phyloP scores from a whole-genome alignment of 2,888 invertebrate species.

The Cantharis flavilabris region DNA sequence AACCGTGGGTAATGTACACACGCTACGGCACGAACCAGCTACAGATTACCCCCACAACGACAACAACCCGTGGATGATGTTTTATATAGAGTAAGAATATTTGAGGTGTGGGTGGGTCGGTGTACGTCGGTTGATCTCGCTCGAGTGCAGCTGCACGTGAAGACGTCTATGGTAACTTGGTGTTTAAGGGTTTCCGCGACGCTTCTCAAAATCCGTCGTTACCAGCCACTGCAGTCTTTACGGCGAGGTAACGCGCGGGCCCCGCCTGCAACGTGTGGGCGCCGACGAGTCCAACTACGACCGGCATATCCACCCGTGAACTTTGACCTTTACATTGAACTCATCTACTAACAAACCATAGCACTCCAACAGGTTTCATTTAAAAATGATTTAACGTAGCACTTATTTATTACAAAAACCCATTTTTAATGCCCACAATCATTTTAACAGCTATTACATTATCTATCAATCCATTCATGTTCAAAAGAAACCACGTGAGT shows the following conservation, averaged over 20 bases:
- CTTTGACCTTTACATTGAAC: slow-evolving; percentile 46
- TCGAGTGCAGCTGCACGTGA: slow-evolving; percentile 28
- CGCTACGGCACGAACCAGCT: slow-evolving; percentile 27
- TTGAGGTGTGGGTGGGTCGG: slow-evolving; percentile 36
- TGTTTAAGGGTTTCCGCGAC: slow-evolving; percentile 30
- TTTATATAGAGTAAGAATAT: slow-evolving; percentile 35
- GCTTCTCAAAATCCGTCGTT: slow-evolving; percentile 30
- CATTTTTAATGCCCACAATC: not conserved
- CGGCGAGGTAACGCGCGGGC: slow-evolving; percentile 30
- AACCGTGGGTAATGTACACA: slow-evolving; percentile 27
- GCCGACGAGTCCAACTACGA: slow-evolving; percentile 44
- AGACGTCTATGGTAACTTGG: slow-evolving; percentile 10
- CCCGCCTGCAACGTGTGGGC: slow-evolving; percentile 40
- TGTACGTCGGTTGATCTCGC: slow-evolving; percentile 30
- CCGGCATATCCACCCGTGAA: slow-evolving; percentile 43
- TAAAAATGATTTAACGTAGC: slow-evolving; percentile 18
- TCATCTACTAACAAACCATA: slow-evolving; percentile 41
- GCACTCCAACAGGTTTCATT: slow-evolving; percentile 39
- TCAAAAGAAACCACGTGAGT: not conserved
- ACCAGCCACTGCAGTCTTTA: slow-evolving; percentile 23
- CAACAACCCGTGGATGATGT: slow-evolving; percentile 35
- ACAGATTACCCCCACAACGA: slow-evolving; percentile 36
- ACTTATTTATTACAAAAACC: not conserved
- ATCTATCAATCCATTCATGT: not conserved
- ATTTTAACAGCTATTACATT: not conserved